A percentile compares a stretch with the other conserved stretches of the same genome.
Evolutionary conservation across 2,888 invertebrate genomes (phyloP).

Genomic region (Yponomeuta evonymella): DNA sequence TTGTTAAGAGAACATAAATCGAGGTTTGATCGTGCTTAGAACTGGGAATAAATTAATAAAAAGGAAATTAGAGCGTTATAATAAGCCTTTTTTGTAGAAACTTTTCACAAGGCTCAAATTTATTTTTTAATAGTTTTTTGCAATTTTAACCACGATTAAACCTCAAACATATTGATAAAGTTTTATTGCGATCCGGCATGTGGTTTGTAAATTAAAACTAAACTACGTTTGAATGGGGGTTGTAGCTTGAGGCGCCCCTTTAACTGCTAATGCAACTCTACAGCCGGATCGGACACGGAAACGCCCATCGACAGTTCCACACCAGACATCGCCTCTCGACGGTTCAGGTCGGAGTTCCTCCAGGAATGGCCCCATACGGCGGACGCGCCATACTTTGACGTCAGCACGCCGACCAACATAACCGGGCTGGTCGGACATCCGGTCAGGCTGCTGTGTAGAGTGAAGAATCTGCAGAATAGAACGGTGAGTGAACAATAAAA

Average conservation of each 20-base stretch:
- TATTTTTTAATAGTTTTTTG: too few species aligned
- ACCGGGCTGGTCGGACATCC: conserved; percentile 92
- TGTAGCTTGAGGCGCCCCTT: not conserved
- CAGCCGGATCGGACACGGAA: conserved; percentile 76
- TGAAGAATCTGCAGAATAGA: conserved; percentile 90
- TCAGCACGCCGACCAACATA: conserved; percentile 85
- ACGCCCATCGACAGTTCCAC: conserved; percentile 73
- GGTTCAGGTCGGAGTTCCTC: conserved; percentile 62
- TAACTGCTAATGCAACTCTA: not conserved
- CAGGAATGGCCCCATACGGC: conserved; percentile 60
- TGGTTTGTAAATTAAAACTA: too few species aligned
- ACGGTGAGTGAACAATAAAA: conserved; percentile 79
- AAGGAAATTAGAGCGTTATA: too few species aligned
- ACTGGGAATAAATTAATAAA: too few species aligned
- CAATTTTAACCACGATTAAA: too few species aligned
- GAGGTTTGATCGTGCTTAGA: too few species aligned
- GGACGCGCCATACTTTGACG: conserved; percentile 86
- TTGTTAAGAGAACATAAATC: too few species aligned
- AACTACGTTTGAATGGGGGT: not conserved
- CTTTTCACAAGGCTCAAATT: too few species aligned
- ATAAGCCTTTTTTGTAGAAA: too few species aligned
- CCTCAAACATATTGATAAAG: too few species aligned
- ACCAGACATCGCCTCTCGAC: conserved; percentile 59
- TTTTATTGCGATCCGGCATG: too few species aligned
- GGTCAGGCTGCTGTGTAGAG: conserved; percentile 87